Evolutionary conservation across 2,888 invertebrate species (phyloP).

Genomic region (Epistrophe grossulariae): DNA sequence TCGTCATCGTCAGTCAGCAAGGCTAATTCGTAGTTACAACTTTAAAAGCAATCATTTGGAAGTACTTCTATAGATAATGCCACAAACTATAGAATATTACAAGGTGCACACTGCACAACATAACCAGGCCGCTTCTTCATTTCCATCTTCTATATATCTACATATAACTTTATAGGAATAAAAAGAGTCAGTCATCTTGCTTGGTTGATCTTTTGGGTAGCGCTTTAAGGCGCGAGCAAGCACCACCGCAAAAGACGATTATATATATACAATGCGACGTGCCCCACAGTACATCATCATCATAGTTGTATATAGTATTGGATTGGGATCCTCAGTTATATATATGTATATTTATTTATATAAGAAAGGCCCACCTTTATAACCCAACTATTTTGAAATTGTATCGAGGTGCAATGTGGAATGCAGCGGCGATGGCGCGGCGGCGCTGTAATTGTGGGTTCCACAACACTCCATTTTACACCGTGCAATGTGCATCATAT

Average conservation of each 20-base stretch:
- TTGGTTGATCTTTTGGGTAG: conserved; percentile 69
- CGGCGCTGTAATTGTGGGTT: conserved; percentile 76
- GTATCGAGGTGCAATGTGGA: conserved; percentile 73
- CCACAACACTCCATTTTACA: conserved; percentile 76
- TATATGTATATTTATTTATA: neutral
- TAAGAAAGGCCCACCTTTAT: neutral
- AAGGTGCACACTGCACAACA: conserved; percentile 71
- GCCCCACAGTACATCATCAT: conserved; percentile 68
- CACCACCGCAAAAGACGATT: conserved; percentile 25
- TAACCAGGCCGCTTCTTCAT: conserved; percentile 75
- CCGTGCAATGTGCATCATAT: conserved; percentile 65
- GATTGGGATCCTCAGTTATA: neutral
- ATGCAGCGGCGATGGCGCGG: conserved; percentile 69
- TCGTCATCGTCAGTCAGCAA: conserved; percentile 65
- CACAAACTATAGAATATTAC: conserved; percentile 76
- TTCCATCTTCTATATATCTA: conserved; percentile 38
- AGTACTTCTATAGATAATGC: conserved; percentile 75
- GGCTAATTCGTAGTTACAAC: conserved; percentile 76
- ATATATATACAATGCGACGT: conserved; percentile 60
- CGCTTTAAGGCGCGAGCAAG: conserved; percentile 70
- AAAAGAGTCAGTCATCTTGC: conserved; percentile 58
- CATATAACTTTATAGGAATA: neutral
- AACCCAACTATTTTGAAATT: conserved; percentile 30
- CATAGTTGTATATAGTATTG: conserved; percentile 3
- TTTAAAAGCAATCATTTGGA: conserved; percentile 76